Base-by-base conservation (phyloP, 92 coral and sea anemone species). In the Palythoa heliodiscus region DNA sequence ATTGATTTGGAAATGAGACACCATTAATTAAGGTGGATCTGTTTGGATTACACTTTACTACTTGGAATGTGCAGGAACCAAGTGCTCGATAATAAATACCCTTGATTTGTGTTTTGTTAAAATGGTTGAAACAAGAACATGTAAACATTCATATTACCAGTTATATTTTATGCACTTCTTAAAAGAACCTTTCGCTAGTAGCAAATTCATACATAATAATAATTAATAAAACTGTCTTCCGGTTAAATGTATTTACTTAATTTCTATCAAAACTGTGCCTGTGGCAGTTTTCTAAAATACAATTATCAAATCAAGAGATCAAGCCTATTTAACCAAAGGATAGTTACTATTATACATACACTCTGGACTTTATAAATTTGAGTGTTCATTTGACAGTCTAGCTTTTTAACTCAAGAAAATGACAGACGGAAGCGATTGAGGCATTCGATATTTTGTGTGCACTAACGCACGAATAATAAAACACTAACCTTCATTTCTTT, bases 401-500 rank as follows among this genome's bases (percentile, higher is more conserved):
- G 60, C 43, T 12, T 52, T n/a, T n/a, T n/a, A n/a, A 13, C 29
- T 29, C 73, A 69, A 24, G n/a, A 39, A 70, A 29, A 70, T 70
- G 73, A 70, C 73, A 70, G 73, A 24, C 79, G 79, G 50, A 75
- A 73, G 43, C 60, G 53, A 20, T 72, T 35, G 76, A 3, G 14
- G 54, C 20, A 39, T 72, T 11, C 0, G 50, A 43, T 43, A 5
- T 43, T 8, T 43, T 43, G 50, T 3, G 9, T 43, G 50, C 35
- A 25, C 40, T 20, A 19, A 39, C 38, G 73, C 25, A 75, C 54
- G n/a, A 40, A 25, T 5, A 58, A 16, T 15, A 13, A 58, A 50
- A 5, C 52, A 71, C 79, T 87, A 87, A 96, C 99, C 98, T 91
- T 96, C 99, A 43, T 92, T 96, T 76, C 98, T 88, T 64, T 90